These are phyloP conservation scores for Saturnia pavonia DNA, from an alignment of 2,888 invertebrate genomes.

Conservation along the genomic window DNA sequence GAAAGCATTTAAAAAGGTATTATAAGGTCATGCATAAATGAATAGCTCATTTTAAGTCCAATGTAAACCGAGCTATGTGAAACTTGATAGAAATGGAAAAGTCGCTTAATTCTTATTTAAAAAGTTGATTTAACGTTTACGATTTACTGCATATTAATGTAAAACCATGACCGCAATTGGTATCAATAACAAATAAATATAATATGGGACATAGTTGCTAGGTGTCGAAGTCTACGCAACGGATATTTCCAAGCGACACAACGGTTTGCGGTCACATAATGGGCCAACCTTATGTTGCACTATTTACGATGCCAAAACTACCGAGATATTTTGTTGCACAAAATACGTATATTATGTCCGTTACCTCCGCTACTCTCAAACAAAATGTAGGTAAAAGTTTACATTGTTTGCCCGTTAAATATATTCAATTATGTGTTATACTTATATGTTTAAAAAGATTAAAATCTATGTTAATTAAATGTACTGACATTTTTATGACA, in stretches of 20 bases:
- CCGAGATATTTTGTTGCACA: conserved; percentile 19
- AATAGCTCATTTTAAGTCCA: too few species aligned
- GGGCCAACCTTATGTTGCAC: conserved; percentile 34
- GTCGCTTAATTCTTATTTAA: not conserved
- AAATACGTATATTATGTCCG: conserved; percentile 1
- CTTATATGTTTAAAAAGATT: not conserved
- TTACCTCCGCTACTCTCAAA: not conserved
- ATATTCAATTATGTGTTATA: not conserved
- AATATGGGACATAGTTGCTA: conserved; percentile 11
- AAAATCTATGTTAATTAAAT: not conserved
- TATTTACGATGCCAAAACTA: conserved; percentile 32
- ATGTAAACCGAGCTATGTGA: not conserved
- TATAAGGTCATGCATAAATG: not conserved
- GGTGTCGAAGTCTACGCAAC: conserved; percentile 13
- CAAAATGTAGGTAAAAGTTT: not conserved
- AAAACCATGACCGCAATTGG: not conserved
- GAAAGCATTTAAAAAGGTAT: not conserved
- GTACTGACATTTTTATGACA: not conserved
- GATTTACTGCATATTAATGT: not conserved
- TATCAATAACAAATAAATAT: conserved; percentile 10
- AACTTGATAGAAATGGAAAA: not conserved
- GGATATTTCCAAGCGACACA: conserved; percentile 20
- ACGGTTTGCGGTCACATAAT: conserved; percentile 29
- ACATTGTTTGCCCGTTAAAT: not conserved
- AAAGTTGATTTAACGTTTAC: not conserved